A percentile compares a stretch with the other conserved stretches of the same genome.
Conservation (phyloP, 2,888 invertebrate genomes). For the Morpho helenor region DNA sequence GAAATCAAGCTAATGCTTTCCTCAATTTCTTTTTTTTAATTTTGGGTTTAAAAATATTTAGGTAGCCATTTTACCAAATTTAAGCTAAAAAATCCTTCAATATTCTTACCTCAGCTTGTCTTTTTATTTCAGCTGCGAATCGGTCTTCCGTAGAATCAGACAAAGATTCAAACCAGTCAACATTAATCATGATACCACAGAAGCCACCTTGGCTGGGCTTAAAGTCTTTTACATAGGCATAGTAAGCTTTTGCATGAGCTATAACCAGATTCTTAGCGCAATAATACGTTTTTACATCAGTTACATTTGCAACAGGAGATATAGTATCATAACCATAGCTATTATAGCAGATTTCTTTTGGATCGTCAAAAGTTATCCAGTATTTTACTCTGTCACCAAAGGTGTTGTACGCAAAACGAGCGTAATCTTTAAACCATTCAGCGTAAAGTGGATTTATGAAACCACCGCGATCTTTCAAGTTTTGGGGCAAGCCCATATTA, state of each 20-base stretch:
- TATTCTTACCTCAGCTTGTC: conserved; percentile 37
- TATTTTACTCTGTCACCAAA: conserved; percentile 73
- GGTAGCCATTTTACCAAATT: no score
- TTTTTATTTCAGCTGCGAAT: conserved; percentile 43
- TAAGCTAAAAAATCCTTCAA: neutral
- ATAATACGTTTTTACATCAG: conserved; percentile 67
- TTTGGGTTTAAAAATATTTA: no score
- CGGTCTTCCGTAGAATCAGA: conserved; percentile 47
- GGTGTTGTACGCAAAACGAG: conserved; percentile 53
- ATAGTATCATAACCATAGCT: conserved; percentile 60
- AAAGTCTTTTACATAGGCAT: conserved; percentile 54
- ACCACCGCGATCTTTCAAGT: conserved; percentile 77
- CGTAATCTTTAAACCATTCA: conserved; percentile 72
- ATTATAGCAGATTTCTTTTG: conserved; percentile 51
- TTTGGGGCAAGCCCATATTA: conserved; percentile 74
- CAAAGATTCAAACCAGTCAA: conserved; percentile 43
- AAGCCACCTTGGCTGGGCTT: conserved; percentile 39
- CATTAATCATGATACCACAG: conserved; percentile 40
- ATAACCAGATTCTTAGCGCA: conserved; percentile 69
- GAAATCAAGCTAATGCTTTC: no score
- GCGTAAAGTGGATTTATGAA: conserved; percentile 59
- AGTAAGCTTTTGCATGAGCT: conserved; percentile 75
- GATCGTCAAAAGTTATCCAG: conserved; percentile 81
- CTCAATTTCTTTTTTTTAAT: no score
- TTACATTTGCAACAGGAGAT: conserved; percentile 52